phyloP scores from a whole-genome alignment of 2,113 vertebrate genomes.

The Mormoops blainvillei region DNA sequence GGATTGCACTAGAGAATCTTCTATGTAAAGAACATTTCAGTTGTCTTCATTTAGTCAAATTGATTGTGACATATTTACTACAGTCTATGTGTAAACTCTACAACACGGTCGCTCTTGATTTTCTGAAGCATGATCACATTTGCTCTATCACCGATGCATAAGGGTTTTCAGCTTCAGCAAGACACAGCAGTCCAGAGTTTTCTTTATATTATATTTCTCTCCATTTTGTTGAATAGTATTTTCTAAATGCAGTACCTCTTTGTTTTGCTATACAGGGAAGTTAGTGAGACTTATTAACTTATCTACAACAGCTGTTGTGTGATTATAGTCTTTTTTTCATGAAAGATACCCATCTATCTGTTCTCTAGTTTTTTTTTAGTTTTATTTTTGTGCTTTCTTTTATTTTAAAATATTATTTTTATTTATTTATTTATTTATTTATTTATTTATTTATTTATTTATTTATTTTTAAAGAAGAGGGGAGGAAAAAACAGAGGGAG shows the following conservation, averaged over 20 bases:
- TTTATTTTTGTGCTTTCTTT: not conserved
- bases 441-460: too few species aligned
- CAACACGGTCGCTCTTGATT: not conserved
- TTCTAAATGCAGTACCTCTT: not conserved
- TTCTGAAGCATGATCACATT: not conserved
- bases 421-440: too few species aligned
- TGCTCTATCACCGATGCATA: not conserved
- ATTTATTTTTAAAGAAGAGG: too few species aligned
- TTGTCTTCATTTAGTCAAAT: not conserved
- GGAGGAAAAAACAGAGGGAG: too few species aligned
- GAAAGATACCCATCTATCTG: not conserved
- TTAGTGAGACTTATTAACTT: not conserved
- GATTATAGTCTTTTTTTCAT: not conserved
- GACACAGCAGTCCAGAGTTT: not conserved
- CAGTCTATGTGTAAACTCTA: not conserved
- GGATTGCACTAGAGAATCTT: not conserved
- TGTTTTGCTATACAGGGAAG: not conserved
- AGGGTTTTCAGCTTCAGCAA: fast-evolving
- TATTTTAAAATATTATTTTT: not conserved
- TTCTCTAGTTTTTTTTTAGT: not conserved
- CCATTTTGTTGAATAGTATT: not conserved
- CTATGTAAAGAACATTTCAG: not conserved
- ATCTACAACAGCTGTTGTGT: not conserved
- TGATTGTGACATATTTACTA: not conserved
- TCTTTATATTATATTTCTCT: not conserved